phyloP scores from a whole-genome alignment of 2,113 vertebrate species.

The Hemiscyllium ocellatum region DNA sequence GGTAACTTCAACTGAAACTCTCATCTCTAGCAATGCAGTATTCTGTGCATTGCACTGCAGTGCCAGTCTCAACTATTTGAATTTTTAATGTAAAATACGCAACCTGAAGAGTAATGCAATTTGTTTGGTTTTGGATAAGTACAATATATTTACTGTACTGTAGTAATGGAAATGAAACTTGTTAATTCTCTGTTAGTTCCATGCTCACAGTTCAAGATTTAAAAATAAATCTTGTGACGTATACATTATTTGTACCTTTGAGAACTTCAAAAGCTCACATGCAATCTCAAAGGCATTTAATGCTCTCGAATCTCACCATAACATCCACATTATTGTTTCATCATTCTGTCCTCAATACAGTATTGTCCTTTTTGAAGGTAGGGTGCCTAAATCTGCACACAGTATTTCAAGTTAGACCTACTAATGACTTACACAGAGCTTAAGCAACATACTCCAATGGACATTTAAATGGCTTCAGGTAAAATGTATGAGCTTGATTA shows the following conservation, averaged over 20 bases:
- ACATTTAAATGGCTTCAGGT: background rate
- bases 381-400: background rate
- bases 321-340: background rate
- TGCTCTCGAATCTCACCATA: slow-evolving; percentile 13
- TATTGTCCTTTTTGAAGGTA: background rate
- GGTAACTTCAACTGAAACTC: background rate
- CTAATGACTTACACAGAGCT: background rate
- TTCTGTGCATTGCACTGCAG: background rate
- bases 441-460: background rate
- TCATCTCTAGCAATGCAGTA: background rate
- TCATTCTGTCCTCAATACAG: background rate
- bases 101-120: slow-evolving; percentile 9
- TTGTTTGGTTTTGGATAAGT: background rate
- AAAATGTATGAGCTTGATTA: background rate
- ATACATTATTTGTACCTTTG: slow-evolving; percentile 1
- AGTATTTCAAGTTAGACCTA: background rate
- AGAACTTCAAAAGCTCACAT: background rate
- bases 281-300: background rate
- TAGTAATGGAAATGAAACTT: background rate
- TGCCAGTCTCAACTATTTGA: background rate
- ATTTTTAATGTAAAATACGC: slow-evolving; percentile 3
- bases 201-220: background rate
- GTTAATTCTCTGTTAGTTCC: slow-evolving; percentile 13
- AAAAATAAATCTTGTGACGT: slow-evolving; percentile 16
- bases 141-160: background rate